A percentile compares a stretch with the other conserved stretches of the same genome.
These are phyloP conservation scores for Drosophila suboccidentalis DNA, from an alignment of 2,888 invertebrate genomes.

Conservation along the genomic window DNA sequence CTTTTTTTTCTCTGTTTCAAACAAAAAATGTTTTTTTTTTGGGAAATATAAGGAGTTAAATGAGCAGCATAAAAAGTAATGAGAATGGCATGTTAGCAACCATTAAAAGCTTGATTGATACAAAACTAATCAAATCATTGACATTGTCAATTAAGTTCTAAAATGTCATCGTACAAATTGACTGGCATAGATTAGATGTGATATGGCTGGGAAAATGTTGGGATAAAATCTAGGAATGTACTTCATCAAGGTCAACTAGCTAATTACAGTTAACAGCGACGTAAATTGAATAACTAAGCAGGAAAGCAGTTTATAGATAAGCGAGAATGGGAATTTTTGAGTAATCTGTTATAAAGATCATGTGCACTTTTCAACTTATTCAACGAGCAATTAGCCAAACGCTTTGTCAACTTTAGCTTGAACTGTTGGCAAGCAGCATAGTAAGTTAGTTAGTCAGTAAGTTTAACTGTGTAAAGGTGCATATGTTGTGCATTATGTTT, in stretches of 20 bases:
- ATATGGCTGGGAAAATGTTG: not conserved
- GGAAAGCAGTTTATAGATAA: not conserved
- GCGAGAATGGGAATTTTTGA: too few species aligned
- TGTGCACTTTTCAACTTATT: not conserved
- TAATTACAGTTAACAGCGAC: slow-evolving; percentile 12
- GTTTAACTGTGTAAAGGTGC: slow-evolving; percentile 10
- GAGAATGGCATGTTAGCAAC: slow-evolving; percentile 3
- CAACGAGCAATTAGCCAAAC: slow-evolving; percentile 10
- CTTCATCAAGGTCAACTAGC: slow-evolving; percentile 9
- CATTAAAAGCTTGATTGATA: slow-evolving; percentile 25
- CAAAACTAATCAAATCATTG: slow-evolving; percentile 40
- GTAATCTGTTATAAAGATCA: not conserved
- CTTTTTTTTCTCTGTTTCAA: too few species aligned
- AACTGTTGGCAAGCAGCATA: slow-evolving; percentile 12
- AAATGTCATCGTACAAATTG: slow-evolving; percentile 9
- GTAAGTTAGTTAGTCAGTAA: slow-evolving; percentile 12
- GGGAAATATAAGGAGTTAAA: not conserved
- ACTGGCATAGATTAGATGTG: not conserved
- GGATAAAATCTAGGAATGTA: not conserved
- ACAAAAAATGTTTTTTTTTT: too few species aligned
- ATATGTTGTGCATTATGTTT: slow-evolving; percentile 2
- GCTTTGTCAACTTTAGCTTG: slow-evolving; percentile 12
- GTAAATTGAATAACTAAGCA: not conserved
- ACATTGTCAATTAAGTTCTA: slow-evolving; percentile 28
- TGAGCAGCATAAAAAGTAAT: not conserved